Percentiles rank a stretch among this genome's conserved stretches.
phyloP scores from a whole-genome alignment of 2,113 vertebrate species.

The Pelvicachromis taeniatus region DNA sequence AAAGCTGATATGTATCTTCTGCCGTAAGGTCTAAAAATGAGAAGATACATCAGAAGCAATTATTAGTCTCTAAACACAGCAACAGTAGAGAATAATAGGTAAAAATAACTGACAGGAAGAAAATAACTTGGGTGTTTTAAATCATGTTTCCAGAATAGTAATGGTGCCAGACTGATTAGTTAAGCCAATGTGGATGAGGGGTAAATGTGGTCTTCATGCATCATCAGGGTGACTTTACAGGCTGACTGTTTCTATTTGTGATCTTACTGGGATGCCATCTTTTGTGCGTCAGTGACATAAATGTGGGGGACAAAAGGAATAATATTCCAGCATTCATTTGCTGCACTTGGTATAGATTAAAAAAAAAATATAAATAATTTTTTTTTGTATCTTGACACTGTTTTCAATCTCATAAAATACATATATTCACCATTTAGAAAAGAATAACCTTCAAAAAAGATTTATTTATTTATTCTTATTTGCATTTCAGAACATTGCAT shows the following conservation, averaged over 20 bases:
- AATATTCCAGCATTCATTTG: not conserved
- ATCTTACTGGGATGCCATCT: not conserved
- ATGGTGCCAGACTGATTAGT: not conserved
- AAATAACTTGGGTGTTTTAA: not conserved
- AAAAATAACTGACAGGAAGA: not conserved
- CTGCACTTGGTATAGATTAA: not conserved
- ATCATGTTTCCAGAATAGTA: not conserved
- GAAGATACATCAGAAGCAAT: not conserved
- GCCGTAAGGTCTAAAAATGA: accelerated
- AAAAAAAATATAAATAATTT: too few relatives aligned
- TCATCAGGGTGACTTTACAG: not conserved
- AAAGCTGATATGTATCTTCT: not conserved
- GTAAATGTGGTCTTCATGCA: not conserved
- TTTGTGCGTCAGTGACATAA: too few relatives aligned
- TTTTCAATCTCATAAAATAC: too few relatives aligned
- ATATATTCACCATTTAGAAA: not conserved
- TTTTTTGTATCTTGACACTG: accelerated
- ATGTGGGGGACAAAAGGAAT: not conserved
- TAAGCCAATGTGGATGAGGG: not conserved
- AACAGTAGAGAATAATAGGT: not conserved
- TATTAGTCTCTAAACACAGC: accelerated
- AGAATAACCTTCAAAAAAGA: not conserved
- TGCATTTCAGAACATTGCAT: not conserved
- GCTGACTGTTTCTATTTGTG: not conserved
- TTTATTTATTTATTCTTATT: not conserved